Evolutionary conservation across 1,140 invertebrate species (phyloP), one percentile per base, ranked within the genome.

Genomic region (Samia ricini): DNA sequence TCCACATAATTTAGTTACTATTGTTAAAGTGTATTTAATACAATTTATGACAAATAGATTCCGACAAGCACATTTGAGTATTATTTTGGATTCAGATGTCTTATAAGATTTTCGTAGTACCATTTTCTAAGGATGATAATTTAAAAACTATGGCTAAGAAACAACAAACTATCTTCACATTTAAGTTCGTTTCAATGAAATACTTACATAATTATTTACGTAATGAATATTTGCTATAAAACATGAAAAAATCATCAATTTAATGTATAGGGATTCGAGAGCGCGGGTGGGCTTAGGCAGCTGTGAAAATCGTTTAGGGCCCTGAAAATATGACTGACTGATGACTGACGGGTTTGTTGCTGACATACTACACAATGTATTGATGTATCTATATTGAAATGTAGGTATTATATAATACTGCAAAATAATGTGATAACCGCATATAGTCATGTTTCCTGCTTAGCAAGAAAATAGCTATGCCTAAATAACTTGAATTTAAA

Each of bases 211-310:
- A 20, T 36, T 42, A 12, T 42, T 42, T 42, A 42, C 7, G n/a
- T 15, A 12, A 42, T 15, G 8, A 42, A 8, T 42, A 42, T 4
- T 42, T 3, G 15, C 2, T 42, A 42, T 42, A 2, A 42, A 42
- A 42, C 33, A 42, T 42, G 12, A 42, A 42, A 42, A 4, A 12
- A 42, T 12, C 0, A 42, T 42, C 26, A 3, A 26, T 26, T 26
- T 26, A 4, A 8, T 26, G 8, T 42, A 20, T 5, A 50, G n/a
- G n/a, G 12, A 63, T 64, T 64, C 33, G 50, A 71, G 82, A 81
- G 81, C 81, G 81, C 81, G 79, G 83, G 81, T 79, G 81, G 83
- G 81, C 83, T 83, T 79, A 61, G 61, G 60, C 64, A 49, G 56
- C 66, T 63, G 65, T 66, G 65, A 51, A 56, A 61, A 61, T 61